Evolutionary conservation across 2,113 vertebrate genomes (phyloP).

Genomic region (Sporophila hypoxantha): DNA sequence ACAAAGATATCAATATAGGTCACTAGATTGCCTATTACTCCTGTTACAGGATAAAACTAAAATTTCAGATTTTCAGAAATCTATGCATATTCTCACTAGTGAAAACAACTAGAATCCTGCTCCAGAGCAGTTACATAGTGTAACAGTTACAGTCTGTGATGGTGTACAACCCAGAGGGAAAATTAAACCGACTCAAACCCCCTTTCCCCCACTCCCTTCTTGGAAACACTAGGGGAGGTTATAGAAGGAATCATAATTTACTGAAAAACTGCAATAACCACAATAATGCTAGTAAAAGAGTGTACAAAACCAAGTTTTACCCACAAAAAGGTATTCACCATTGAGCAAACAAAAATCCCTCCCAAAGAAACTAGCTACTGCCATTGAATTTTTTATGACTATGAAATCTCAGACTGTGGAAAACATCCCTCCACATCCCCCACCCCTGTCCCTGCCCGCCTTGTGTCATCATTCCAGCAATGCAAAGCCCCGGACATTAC

Average conservation of each 20-base stretch:
- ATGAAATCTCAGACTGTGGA: neutral
- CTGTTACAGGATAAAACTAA: neutral
- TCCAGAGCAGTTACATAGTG: neutral
- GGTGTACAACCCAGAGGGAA: neutral
- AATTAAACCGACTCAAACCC: neutral
- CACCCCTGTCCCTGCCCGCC: neutral
- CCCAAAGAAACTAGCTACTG: neutral
- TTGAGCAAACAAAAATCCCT: neutral
- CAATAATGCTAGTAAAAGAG: neutral
- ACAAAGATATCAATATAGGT: neutral
- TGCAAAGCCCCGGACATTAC: conserved; percentile 56
- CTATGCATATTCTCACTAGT: neutral
- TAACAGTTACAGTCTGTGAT: neutral
- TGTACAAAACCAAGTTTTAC: neutral
- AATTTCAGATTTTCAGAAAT: neutral
- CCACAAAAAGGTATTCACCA: neutral
- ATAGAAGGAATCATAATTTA: too few relatives aligned
- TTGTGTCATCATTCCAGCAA: neutral
- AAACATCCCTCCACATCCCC: neutral
- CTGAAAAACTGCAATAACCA: neutral
- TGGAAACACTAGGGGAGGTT: neutral
- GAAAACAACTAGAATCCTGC: neutral
- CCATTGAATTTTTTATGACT: neutral
- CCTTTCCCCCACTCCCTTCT: neutral
- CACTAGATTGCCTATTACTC: neutral